Conservation (phyloP, 2,797 vertebrate genomes). For the Sebastes glaucus region DNA sequence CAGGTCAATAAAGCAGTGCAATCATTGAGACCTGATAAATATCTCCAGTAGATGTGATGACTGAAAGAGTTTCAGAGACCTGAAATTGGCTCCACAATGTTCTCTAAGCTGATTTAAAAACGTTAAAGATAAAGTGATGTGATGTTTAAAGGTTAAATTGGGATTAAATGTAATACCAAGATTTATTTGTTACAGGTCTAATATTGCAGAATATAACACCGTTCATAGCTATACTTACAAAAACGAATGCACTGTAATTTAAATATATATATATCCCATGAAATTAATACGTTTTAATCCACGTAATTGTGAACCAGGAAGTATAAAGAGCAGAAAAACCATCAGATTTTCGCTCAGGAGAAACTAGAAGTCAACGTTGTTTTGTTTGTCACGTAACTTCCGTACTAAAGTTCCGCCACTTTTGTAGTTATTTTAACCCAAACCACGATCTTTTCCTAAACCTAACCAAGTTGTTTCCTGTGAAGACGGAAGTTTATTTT, state of each 20-base stretch:
- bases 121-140: neutral
- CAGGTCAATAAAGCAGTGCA: neutral
- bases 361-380: neutral
- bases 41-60: neutral
- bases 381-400: neutral
- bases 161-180: neutral
- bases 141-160: neutral
- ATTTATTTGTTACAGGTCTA: neutral
- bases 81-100: neutral
- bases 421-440: neutral
- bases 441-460: neutral
- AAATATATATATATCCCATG: neutral
- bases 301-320: neutral
- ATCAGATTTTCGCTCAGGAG: neutral
- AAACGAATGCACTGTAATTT: neutral
- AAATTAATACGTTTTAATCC: neutral
- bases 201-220: neutral
- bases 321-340: neutral
- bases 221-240: neutral
- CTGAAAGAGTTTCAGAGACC: neutral
- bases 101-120: neutral
- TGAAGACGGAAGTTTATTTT: no score
- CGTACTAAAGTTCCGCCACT: no score
- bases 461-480: neutral
- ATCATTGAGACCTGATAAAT: neutral